These are phyloP conservation scores for Bettongia penicillata DNA, from an alignment of 2,113 vertebrate genomes.

Conservation along the genomic window DNA sequence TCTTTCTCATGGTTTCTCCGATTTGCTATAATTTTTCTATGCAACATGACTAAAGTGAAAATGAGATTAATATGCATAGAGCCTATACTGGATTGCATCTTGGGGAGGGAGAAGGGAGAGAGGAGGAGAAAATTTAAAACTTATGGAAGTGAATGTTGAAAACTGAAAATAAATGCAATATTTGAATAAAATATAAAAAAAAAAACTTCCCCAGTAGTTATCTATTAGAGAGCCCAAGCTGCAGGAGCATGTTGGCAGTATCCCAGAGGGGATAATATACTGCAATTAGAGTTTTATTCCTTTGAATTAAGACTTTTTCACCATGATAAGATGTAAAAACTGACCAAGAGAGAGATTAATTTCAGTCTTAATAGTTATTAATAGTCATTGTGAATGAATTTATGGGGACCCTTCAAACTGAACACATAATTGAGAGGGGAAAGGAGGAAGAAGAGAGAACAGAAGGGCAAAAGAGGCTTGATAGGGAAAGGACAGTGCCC, in stretches of 20 bases:
- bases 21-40: too few species aligned
- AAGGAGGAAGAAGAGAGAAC: background rate
- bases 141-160: too few species aligned
- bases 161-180: too few species aligned
- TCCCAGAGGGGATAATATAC: background rate
- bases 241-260: background rate
- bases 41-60: too few species aligned
- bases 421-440: background rate
- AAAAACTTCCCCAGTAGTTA: background rate
- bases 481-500: background rate
- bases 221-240: background rate
- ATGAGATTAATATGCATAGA: too few species aligned
- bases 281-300: background rate
- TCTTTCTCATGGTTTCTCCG: too few species aligned
- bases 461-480: background rate
- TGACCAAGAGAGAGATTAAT: background rate
- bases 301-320: background rate
- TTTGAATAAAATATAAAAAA: too few species aligned
- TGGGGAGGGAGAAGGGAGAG: too few species aligned
- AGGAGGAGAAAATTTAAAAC: too few species aligned
- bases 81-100: too few species aligned
- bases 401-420: background rate
- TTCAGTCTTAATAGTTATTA: background rate
- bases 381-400: background rate
- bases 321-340: background rate